phyloP scores from a whole-genome alignment of 2,888 invertebrate genomes.

The Trichogramma dendrolimi region DNA sequence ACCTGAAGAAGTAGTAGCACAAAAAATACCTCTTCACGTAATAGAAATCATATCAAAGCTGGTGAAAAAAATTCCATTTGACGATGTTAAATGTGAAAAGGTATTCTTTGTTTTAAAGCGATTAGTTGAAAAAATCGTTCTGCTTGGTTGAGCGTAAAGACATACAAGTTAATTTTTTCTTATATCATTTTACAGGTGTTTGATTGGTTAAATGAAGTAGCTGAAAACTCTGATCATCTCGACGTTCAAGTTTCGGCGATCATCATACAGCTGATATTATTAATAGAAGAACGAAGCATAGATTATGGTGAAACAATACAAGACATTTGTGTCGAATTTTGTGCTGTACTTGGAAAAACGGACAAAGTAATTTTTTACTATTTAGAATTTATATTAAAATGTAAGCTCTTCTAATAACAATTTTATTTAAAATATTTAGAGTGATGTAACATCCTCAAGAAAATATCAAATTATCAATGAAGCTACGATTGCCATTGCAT shows the following conservation, averaged over 20 bases:
- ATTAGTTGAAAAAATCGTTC: neutral
- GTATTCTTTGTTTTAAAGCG: constrained; percentile 18
- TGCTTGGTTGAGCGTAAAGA: neutral
- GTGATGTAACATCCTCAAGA: constrained; percentile 21
- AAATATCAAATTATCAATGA: constrained; percentile 50
- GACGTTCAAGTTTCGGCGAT: constrained; percentile 31
- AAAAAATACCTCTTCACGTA: constrained; percentile 38
- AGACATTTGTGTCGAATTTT: constrained; percentile 51
- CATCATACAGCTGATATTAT: constrained; percentile 39
- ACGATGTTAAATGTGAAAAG: constrained; percentile 29
- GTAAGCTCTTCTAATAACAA: neutral
- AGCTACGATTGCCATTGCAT: constrained; percentile 44
- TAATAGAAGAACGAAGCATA: constrained; percentile 39
- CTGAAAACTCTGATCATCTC: constrained; percentile 33
- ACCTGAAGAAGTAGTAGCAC: constrained; percentile 31
- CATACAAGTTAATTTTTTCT: neutral
- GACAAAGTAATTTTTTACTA: constrained; percentile 46
- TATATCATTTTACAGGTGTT: constrained; percentile 33
- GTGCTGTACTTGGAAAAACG: constrained; percentile 50
- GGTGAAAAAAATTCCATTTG: constrained; percentile 38
- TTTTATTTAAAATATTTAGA: constrained; percentile 26
- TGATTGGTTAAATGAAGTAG: constrained; percentile 35
- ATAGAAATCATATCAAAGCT: constrained; percentile 42
- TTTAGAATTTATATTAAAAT: neutral
- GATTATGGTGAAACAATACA: constrained; percentile 45